Conservation (phyloP, 2,797 vertebrate genomes). For the Anableps anableps region DNA sequence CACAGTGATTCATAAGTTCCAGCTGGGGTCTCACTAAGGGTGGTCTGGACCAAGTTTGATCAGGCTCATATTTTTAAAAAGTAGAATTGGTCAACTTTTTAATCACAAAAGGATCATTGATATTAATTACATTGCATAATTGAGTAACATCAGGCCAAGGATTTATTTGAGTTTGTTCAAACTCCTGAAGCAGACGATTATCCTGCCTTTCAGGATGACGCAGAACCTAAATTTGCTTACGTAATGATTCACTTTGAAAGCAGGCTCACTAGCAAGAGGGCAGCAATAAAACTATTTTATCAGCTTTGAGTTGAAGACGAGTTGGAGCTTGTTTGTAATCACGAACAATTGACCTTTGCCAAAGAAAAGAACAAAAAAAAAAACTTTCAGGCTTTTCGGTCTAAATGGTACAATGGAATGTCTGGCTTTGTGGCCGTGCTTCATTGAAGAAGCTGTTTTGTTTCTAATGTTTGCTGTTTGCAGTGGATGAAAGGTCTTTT, state of each 20-base stretch:
- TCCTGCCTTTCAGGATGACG: background rate
- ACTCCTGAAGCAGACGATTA: background rate
- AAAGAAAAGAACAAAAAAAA: background rate
- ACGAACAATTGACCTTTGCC: background rate
- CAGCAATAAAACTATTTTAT: background rate
- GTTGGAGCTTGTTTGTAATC: background rate
- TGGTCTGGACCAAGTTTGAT: background rate
- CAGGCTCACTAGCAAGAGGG: background rate
- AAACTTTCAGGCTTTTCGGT: background rate
- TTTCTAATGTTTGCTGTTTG: background rate
- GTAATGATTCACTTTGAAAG: background rate
- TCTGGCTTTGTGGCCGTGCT: background rate
- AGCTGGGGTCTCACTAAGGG: too few relatives aligned
- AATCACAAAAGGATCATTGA: background rate
- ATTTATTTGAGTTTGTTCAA: background rate
- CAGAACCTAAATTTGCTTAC: background rate
- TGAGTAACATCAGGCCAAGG: background rate
- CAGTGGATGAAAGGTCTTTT: background rate
- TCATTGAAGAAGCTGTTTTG: background rate
- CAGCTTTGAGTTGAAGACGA: background rate
- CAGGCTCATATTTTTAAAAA: background rate
- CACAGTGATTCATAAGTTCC: too few relatives aligned
- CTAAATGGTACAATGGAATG: background rate
- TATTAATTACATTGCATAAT: background rate
- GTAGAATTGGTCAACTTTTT: background rate